phyloP scores from a whole-genome alignment of 2,888 invertebrate species.

The Cheilosia vernalis region DNA sequence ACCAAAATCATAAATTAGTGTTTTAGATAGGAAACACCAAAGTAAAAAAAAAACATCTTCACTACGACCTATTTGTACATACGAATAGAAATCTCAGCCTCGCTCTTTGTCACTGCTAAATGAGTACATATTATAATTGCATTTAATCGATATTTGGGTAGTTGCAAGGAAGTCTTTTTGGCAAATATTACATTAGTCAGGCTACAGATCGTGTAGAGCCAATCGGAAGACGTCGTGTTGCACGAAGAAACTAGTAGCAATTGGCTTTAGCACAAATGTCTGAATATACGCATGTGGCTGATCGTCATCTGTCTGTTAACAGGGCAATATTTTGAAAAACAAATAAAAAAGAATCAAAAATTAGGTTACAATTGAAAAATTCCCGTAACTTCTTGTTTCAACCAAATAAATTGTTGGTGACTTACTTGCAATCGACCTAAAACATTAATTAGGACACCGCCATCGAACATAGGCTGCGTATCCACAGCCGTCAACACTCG shows the following conservation, averaged over 20 bases:
- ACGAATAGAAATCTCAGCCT: conserved; percentile 49
- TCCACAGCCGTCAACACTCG: conserved; percentile 96
- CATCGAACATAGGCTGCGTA: conserved; percentile 99
- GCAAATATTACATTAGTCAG: conserved; percentile 60
- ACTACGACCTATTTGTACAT: conserved; percentile 61
- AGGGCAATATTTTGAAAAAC: conserved; percentile 23
- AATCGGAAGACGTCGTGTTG: conserved; percentile 98
- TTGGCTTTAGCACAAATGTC: conserved; percentile 95
- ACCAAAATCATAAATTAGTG: conserved; percentile 11
- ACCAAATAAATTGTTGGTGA: conserved; percentile 37
- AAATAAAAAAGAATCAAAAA: conserved; percentile 42
- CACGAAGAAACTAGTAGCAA: conserved; percentile 94
- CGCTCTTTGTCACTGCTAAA: conserved; percentile 46
- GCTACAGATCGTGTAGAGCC: conserved; percentile 92
- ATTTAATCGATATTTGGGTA: conserved; percentile 54
- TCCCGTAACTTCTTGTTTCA: background rate
- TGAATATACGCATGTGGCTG: conserved; percentile 96
- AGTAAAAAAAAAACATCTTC: conserved; percentile 21
- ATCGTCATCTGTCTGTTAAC: conserved; percentile 95
- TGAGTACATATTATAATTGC: conserved; percentile 56
- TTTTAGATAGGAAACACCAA: conserved; percentile 8
- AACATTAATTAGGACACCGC: conserved; percentile 97
- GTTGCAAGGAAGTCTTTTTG: conserved; percentile 62
- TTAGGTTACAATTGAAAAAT: conserved; percentile 25
- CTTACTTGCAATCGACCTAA: conserved; percentile 97